phyloP scores from a whole-genome alignment of 2,113 vertebrate species.

The Rhinichthys klamathensis region DNA sequence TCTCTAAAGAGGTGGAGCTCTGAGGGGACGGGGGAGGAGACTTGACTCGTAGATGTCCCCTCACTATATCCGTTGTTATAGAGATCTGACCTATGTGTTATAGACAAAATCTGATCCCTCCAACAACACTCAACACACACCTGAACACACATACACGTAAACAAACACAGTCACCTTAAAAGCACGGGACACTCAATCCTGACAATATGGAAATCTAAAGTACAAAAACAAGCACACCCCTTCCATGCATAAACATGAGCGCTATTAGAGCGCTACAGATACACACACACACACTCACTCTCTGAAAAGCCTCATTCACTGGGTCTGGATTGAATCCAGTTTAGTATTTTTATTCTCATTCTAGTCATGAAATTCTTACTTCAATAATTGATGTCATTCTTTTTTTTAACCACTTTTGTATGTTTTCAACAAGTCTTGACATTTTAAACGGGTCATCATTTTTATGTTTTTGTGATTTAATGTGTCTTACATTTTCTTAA shows the following conservation, averaged over 20 bases:
- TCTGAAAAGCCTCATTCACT: conserved; percentile 64
- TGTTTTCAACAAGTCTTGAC: conserved; percentile 51
- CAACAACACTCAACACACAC: conserved; percentile 34
- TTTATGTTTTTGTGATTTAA: conserved; percentile 41
- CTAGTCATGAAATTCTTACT: conserved; percentile 73
- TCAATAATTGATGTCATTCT: conserved; percentile 71
- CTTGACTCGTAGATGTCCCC: conserved; percentile 36
- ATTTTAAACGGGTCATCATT: conserved; percentile 50
- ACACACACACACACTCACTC: conserved; percentile 41
- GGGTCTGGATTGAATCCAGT: conserved; percentile 71
- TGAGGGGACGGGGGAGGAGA: conserved; percentile 60
- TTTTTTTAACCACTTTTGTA: conserved; percentile 64
- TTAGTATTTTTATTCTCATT: conserved; percentile 74
- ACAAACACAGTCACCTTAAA: conserved; percentile 29
- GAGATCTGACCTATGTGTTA: conserved; percentile 54
- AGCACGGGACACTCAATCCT: conserved; percentile 36
- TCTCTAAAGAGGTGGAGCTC: conserved; percentile 85
- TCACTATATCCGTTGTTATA: background rate
- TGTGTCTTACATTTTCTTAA: background rate
- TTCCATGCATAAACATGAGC: conserved; percentile 24
- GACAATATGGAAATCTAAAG: conserved; percentile 47
- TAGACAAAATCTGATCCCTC: conserved; percentile 56
- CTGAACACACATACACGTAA: conserved; percentile 56
- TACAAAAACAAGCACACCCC: conserved; percentile 56
- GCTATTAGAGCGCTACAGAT: conserved; percentile 32